Base-by-base conservation (phyloP, 2,113 vertebrate genomes). In the Mionectes macconnelli region DNA sequence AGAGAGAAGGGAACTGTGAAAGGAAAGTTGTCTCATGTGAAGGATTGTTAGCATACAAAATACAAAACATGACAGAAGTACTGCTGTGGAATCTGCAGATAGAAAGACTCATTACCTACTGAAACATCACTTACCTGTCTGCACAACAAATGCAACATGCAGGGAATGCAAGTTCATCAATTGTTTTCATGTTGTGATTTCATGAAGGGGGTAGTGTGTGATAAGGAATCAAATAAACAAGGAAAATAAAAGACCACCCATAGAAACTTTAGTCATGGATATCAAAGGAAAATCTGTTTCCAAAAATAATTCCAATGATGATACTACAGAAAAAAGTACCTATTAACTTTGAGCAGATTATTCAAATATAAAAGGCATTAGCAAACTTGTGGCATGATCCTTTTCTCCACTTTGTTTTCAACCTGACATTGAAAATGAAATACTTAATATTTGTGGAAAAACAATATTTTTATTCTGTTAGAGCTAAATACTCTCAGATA, bases 81-180 rank as follows among this genome's bases (percentile, higher is more conserved):
- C 35, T 52, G 20, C 56, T 77, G 31, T 40, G 72, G 69, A 84
- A 94, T 96, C 28, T 89, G 47, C 64, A 89, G 73, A 82, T 27
- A 75, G 84, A 96, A 83, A 91, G 47, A 87, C 49, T 76, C 47
- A 70, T 94, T 97, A 91, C 37, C 42, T 50, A 14, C 28, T 89
- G 94, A 90, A 97, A 45, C 7, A 14, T 92, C 86, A 84, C 33
- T 88, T 85, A 86, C 59, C 81, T 96, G 56, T 79, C 72, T 91
- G 22, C 49, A 47, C 87, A 81, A 88, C 20, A 85, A 64, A 89
- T 45, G 12, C 0, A 8, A 89, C 44, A 82, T 39, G 7, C 19
- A 59, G 93, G 82, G 73, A 96, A 86, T 25, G 14, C 39, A 79
- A 77, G 79, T 84, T 91, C 76, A 53, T 96, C 89, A 59, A 10